Evolutionary conservation across 2,888 invertebrate genomes (phyloP), one percentile per base, ranked within the genome.

Genomic region (Spilosoma lubricipeda): DNA sequence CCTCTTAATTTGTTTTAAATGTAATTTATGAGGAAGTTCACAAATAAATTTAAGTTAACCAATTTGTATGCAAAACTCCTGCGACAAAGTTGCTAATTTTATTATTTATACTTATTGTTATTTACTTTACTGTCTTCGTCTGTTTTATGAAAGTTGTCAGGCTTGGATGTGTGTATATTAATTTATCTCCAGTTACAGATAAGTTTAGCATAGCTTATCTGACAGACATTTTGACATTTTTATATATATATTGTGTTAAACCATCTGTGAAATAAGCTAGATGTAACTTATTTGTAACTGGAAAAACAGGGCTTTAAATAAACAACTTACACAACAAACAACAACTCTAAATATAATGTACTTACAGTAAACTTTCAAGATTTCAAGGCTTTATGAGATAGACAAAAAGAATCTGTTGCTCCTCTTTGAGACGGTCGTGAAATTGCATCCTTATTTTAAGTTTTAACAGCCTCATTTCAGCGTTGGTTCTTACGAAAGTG

Each of bases 1-100:
- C 68, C 39, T 70, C 72, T 39, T 78, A 76, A 84, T 81, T 81
- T 70, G 72, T 84, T 82, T 74, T 68, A 77, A 81, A 80, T 75
- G 69, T 75, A 72, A 85, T 81, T 84, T 78, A 73, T 64, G 71
- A 74, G 67, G 15, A 69, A 81, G 72, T 81, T 79, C 64, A 70
- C 66, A 76, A 85, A 85, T 83, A 81, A 79, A 78, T 85, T 84
- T 27, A 77, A 83, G 75, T 83, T 81, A 64, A 71, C n/a, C 80
- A 76, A 81, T 84, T 82, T 78, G 78, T 79, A 84, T 84, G 77
- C 78, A 73, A 79, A 81, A 81, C 76, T 84, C 69, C 39, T 39
- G 66, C 75, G 83, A 81, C 74, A 52, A 76, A 82, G 75, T 82
- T 81, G n/a, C 68, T 82, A 77, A 82, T 80, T 79, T 72, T 64